Evolutionary conservation across 2,888 invertebrate genomes (phyloP).

Genomic region (Sarcophaga carnaria): DNA sequence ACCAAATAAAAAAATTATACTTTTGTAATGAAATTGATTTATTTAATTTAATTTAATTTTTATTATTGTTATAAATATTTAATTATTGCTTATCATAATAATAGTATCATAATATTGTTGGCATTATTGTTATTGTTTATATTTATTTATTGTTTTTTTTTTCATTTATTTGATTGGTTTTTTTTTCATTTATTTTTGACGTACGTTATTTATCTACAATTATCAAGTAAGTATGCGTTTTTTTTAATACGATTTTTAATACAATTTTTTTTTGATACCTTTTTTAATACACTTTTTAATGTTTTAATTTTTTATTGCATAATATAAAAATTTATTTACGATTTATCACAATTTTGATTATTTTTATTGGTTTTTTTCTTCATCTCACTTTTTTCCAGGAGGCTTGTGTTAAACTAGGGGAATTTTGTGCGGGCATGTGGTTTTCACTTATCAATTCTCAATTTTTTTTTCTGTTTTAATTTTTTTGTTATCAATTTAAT

Average conservation of each 20-base stretch:
- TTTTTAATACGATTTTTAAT: not conserved
- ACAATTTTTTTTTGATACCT: not conserved
- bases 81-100: conserved; percentile 8
- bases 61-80: not conserved
- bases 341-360: conserved; percentile 52
- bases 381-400: not conserved
- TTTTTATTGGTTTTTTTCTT: not conserved
- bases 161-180: not conserved
- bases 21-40: not conserved
- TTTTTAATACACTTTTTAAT: too few species aligned
- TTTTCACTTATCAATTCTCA: conserved; percentile 12
- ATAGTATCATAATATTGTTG: not conserved
- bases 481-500: not conserved
- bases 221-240: not conserved
- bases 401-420: not conserved
- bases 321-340: too few species aligned
- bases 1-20: not conserved
- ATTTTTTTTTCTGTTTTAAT: not conserved
- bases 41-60: conserved; percentile 4
- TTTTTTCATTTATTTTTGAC: not conserved
- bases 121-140: not conserved
- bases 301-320: too few species aligned
- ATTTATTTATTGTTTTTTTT: not conserved
- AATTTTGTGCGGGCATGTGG: conserved; percentile 20
- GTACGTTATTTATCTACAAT: not conserved